These are phyloP conservation scores for Pseudorhombus dupliciocellatus DNA, from an alignment of 2,113 vertebrate genomes.

Conservation along the genomic window DNA sequence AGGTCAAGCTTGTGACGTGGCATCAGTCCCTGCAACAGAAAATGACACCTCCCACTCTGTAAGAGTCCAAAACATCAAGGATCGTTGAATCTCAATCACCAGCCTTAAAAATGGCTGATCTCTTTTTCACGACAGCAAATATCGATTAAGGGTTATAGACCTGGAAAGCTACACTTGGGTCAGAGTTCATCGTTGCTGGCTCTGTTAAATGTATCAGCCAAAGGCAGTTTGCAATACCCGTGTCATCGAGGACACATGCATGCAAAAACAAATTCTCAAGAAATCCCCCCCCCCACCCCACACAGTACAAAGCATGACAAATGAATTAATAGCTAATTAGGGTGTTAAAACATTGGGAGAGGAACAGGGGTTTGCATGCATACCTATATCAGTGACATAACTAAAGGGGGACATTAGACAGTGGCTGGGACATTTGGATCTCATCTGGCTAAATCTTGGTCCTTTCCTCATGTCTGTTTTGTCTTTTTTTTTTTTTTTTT, in stretches of 20 bases:
- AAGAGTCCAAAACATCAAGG: constrained; percentile 1
- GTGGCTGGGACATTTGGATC: constrained; percentile 71
- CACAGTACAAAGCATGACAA: constrained; percentile 69
- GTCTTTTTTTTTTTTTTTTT: too few species aligned
- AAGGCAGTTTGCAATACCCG: constrained; percentile 54
- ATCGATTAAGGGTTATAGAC: constrained; percentile 23
- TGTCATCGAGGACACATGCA: constrained; percentile 54
- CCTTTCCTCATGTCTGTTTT: constrained; percentile 38
- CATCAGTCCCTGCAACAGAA: constrained; percentile 38
- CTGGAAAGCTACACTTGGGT: constrained; percentile 36
- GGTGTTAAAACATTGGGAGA: constrained; percentile 63
- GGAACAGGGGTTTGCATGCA: constrained; percentile 76
- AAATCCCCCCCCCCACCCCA: constrained; percentile 65
- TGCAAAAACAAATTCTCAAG: constrained; percentile 42
- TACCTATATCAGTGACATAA: constrained; percentile 68
- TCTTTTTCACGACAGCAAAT: constrained; percentile 27
- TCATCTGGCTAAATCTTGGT: constrained; percentile 66
- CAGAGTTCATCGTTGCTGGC: constrained; percentile 36
- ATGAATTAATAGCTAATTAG: constrained; percentile 67
- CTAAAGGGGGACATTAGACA: constrained; percentile 64
- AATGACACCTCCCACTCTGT: constrained; percentile 9
- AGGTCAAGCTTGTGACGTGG: constrained; percentile 26
- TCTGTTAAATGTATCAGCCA: constrained; percentile 39
- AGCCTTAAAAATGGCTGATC: constrained; percentile 1
- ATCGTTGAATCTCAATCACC: constrained; percentile 16